phyloP scores from a whole-genome alignment of 37 sponge, comb jelly and placozoan genomes.

The Petrosia ficiformis region DNA sequence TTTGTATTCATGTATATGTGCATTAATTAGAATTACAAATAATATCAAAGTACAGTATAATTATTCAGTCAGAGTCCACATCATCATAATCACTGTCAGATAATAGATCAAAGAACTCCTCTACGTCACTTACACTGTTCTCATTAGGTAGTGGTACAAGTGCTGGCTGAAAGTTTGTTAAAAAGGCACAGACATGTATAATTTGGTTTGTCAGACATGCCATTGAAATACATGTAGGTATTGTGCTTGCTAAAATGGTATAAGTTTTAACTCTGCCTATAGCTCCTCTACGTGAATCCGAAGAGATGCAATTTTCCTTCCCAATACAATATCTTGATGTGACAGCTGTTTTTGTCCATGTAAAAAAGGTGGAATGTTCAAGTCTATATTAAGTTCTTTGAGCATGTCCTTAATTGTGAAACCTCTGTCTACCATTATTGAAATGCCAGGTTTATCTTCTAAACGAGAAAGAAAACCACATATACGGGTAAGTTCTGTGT shows the following conservation, averaged over 20 bases:
- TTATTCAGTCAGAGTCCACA: neutral
- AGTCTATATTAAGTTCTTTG: conserved; percentile 25
- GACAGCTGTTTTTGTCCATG: conserved; percentile 44
- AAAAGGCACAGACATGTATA: conserved; percentile 45
- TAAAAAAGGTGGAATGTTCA: conserved; percentile 63
- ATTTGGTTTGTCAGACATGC: conserved; percentile 53
- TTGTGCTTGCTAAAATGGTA: conserved; percentile 29
- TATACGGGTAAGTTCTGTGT: conserved; percentile 24
- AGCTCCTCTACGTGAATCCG: conserved; percentile 68
- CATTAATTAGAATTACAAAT: neutral
- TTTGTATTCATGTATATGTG: neutral
- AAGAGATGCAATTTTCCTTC: conserved; percentile 44
- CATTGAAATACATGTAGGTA: conserved; percentile 46
- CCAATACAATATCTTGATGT: conserved; percentile 39
- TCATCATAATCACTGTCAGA: conserved; percentile 7
- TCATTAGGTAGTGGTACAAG: conserved; percentile 27
- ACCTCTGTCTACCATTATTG: conserved; percentile 62
- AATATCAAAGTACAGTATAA: neutral
- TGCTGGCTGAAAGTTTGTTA: conserved; percentile 65
- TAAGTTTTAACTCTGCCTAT: conserved; percentile 56
- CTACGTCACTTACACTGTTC: conserved; percentile 11
- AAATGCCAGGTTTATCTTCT: conserved; percentile 34
- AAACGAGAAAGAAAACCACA: conserved; percentile 27
- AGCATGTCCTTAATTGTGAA: conserved; percentile 63
- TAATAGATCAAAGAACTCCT: conserved; percentile 11